A percentile compares a stretch with the other conserved stretches of the same genome.
phyloP scores from a whole-genome alignment of 2,888 invertebrate species.

The Odontothrips loti region DNA sequence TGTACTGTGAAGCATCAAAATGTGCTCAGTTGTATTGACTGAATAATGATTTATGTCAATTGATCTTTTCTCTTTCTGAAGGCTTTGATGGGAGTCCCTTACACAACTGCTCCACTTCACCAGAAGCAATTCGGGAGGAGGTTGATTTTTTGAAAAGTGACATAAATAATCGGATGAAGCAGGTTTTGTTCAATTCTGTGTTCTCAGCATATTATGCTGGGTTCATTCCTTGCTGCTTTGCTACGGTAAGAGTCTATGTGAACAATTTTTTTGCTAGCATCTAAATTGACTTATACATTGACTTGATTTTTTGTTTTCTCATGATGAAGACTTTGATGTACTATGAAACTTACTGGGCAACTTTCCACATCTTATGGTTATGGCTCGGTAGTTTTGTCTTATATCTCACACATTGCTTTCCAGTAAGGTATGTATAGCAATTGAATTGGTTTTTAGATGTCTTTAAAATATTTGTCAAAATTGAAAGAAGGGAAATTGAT shows the following conservation, averaged over 20 bases:
- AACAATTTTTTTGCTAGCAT: constrained; percentile 8
- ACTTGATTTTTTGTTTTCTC: constrained; percentile 54
- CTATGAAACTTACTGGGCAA: constrained; percentile 78
- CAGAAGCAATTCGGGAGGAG: constrained; percentile 71
- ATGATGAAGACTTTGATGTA: constrained; percentile 52
- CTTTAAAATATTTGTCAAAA: background rate
- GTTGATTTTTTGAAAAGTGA: constrained; percentile 79
- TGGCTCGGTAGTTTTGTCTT: constrained; percentile 81
- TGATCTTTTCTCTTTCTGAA: background rate
- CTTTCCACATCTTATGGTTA: constrained; percentile 77
- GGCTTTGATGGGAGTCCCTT: constrained; percentile 55
- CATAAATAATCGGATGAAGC: constrained; percentile 84
- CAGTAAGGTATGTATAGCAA: constrained; percentile 50
- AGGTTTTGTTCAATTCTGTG: constrained; percentile 79
- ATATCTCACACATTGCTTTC: constrained; percentile 56
- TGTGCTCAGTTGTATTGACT: background rate
- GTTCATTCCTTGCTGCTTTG: constrained; percentile 84
- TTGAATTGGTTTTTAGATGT: background rate
- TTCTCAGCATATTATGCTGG: constrained; percentile 83
- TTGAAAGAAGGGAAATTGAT: too few relatives aligned
- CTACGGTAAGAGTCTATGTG: constrained; percentile 58
- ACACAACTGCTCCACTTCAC: constrained; percentile 72
- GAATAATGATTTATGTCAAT: background rate
- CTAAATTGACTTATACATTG: background rate
- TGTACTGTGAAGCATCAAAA: constrained; percentile 25